Base-by-base conservation (phyloP, 2,888 invertebrate genomes). In the Cabera pusaria region DNA sequence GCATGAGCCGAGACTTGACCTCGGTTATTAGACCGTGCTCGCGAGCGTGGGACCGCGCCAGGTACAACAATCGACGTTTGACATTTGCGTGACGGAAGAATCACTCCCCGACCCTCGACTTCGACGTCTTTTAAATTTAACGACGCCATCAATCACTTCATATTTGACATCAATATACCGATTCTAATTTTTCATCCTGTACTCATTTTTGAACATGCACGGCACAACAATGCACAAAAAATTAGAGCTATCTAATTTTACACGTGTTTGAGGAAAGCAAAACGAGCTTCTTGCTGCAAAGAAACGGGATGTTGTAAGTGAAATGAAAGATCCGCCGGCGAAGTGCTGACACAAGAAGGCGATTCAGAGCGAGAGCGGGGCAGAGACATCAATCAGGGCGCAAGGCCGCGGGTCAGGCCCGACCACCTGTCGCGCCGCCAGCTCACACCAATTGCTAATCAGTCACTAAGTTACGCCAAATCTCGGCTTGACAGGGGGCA, bases 381-480 rank as follows among this genome's bases (percentile, higher is more conserved):
- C 56, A 56, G 29, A 43, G 58, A 42, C 49, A 49, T 42, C 44
- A 44, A 65, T 37, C 46, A 46, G 29, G 72, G 45, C 64, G 55
- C 66, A 63, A 72, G 71, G 72, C 65, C 72, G 67, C 69, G 76
- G 78, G 81, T 78, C 84, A 76, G 75, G 56, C 70, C 73, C 77
- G 74, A 77, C 83, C 79, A 82, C 85, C 86, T 85, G 86, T 84
- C 86, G 87, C 84, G 70, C 72, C 68, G 70, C 69, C 73, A 74
- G 69, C 73, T 71, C 72, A 65, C 73, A 79, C 70, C 78, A 78
- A 81, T 79, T 79, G 83, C 87, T 85, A 86, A 86, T 86, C 87
- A 87, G 86, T 86, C 86, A 86, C 83, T 82, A 82, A 83, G 81
- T 79, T 78, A 73, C 75, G 72, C 77, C 73, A 82, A 86, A 86